Base-by-base conservation (phyloP, 2,797 vertebrate genomes). In the Enteromius paludinosus region DNA sequence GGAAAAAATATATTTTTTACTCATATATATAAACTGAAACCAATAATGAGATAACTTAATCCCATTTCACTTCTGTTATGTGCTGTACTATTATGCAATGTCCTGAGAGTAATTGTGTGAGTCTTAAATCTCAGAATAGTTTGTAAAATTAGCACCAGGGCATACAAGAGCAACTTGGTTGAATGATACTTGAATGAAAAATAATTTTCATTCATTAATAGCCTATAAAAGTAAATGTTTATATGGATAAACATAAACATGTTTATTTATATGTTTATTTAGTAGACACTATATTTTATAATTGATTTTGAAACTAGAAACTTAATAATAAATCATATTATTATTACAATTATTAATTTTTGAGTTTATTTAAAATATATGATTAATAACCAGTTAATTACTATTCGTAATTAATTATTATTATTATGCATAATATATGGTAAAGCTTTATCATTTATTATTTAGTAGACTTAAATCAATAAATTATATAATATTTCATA, bases 91-190 rank as follows among this genome's bases (percentile, higher is more conserved):
- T 74, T 74, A 74, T 56, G 72, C 12, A 59, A 74, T 54, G 71
- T 73, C 30, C 30, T 35, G 71, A 28, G 69, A 15, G 49, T 52
- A 56, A 3, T 33, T 62, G 61, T 56, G 49, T 56, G 33, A 38
- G 72, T 25, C 52, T 73, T 73, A 54, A 73, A 54, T 54, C 49
- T 74, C 33, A 74, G 59, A 74, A 74, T 41, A 74, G n/a, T 74
- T 59, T 25, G 52, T 74, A 25, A 74, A 59, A 74, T 59, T 59
- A 74, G 52, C 52, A 74, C 33, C 7, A 74, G 33, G 49, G n/a
- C 52, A 52, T 74, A 7, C 15, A 59, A 25, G 33, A 59, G 33
- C 33, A 54, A 25, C n/a, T 38, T 38, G 30, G 28, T 9, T 54
- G 3, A 73, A 54, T 54, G 11, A 30, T 30, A 30, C 30, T 30